These are phyloP conservation scores for Dendropsophus ebraccatus DNA, from an alignment of 2,113 vertebrate species.

Conservation along the genomic window DNA sequence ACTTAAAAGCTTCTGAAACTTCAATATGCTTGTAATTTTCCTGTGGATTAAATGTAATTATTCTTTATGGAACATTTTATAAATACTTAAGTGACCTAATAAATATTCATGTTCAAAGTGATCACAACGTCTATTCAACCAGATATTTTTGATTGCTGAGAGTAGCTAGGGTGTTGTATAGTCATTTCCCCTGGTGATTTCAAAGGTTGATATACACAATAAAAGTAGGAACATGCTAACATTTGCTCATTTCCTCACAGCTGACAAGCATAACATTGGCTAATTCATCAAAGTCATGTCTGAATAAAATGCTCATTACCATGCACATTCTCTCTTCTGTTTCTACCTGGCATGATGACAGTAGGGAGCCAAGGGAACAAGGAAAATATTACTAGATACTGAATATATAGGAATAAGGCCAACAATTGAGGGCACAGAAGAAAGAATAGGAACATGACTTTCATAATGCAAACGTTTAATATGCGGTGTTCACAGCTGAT, in stretches of 20 bases:
- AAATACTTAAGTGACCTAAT: neutral
- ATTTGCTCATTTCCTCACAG: conserved; percentile 6
- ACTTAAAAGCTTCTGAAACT: neutral
- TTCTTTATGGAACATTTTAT: neutral
- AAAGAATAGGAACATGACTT: neutral
- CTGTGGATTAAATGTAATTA: neutral
- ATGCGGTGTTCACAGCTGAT: too few relatives aligned
- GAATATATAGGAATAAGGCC: conserved; percentile 16
- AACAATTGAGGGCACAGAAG: conserved; percentile 8
- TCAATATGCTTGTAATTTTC: neutral
- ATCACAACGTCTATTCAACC: neutral
- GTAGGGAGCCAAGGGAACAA: neutral
- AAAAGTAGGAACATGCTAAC: neutral
- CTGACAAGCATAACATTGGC: conserved; percentile 30
- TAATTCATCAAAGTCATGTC: conserved; percentile 48
- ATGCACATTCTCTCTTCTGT: conserved; percentile 12
- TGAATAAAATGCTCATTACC: conserved; percentile 40
- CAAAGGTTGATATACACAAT: conserved; percentile 19
- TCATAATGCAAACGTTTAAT: neutral
- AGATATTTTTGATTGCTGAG: neutral
- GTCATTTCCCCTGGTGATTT: conserved; percentile 4
- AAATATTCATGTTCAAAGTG: neutral
- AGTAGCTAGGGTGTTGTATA: neutral
- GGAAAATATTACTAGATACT: neutral
- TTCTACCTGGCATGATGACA: conserved; percentile 13